Evolutionary conservation across 2,113 vertebrate genomes (phyloP).

Genomic region (Gambusia affinis): DNA sequence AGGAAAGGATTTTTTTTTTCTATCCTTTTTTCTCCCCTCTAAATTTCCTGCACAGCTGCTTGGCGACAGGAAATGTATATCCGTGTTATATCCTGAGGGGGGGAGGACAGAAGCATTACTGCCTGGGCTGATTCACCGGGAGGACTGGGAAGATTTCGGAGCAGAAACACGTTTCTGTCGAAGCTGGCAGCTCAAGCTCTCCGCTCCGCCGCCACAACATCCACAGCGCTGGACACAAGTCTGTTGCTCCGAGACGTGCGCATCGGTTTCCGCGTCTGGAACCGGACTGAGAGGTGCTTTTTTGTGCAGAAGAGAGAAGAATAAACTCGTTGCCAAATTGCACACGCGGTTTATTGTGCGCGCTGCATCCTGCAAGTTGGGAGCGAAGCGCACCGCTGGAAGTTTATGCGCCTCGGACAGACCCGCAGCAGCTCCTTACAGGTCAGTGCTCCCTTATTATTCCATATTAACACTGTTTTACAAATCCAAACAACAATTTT

Average conservation of each 20-base stretch:
- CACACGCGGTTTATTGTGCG: conserved; percentile 19
- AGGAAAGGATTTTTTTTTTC: conserved; percentile 34
- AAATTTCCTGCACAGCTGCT: conserved; percentile 34
- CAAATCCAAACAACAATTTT: not conserved
- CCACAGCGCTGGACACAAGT: conserved; percentile 13
- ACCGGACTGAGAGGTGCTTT: not conserved
- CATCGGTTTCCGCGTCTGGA: not conserved
- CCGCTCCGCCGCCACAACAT: conserved; percentile 1
- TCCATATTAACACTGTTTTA: not conserved
- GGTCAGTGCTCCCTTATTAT: conserved; percentile 50
- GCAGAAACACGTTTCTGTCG: conserved; percentile 32
- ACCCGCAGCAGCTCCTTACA: conserved; percentile 28
- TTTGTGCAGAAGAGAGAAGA: conserved; percentile 1
- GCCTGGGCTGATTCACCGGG: conserved; percentile 22
- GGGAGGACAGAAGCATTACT: conserved; percentile 33
- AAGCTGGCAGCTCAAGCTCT: conserved; percentile 44
- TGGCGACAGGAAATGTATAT: conserved; percentile 18
- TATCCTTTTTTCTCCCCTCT: not conserved
- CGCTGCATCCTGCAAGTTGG: conserved; percentile 60
- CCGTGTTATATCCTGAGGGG: conserved; percentile 22
- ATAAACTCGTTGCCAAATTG: conserved; percentile 23
- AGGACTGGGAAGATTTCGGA: conserved; percentile 34
- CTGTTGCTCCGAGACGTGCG: conserved; percentile 5
- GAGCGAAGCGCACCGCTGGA: conserved; percentile 67
- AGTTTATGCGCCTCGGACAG: conserved; percentile 59